Percentiles rank a stretch among this genome's conserved stretches.
Conservation (phyloP, 2,113 vertebrate genomes). For the Sorex araneus region DNA sequence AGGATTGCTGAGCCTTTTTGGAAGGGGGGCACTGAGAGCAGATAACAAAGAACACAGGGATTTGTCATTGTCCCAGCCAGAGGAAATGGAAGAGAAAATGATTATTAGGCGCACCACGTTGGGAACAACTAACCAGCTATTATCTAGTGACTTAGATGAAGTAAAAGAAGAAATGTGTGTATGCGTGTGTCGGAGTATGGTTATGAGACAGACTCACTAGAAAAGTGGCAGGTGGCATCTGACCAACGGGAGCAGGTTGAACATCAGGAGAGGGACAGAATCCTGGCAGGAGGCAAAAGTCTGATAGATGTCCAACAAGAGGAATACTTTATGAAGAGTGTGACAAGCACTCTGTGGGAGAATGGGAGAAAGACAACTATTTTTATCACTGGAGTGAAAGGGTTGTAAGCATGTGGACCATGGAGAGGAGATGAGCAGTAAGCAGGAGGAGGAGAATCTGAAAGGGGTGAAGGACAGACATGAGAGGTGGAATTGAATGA, state of each 20-base stretch:
- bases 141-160: constrained; percentile 21
- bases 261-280: neutral
- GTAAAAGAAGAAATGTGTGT: constrained; percentile 1
- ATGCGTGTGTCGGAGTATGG: neutral
- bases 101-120: neutral
- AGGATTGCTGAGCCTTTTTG: neutral
- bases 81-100: constrained; percentile 24
- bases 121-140: neutral
- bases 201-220: neutral
- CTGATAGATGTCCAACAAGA: neutral
- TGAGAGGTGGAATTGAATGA: neutral
- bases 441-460: neutral
- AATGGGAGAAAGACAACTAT: neutral
- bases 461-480: neutral
- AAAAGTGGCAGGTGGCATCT: neutral
- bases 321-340: neutral
- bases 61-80: neutral
- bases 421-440: neutral
- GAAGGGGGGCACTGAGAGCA: neutral
- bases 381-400: neutral
- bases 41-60: neutral
- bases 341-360: neutral
- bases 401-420: neutral
- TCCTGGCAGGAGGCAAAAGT: neutral
- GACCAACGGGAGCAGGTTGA: too few species aligned